Conservation (phyloP, 2,113 vertebrate species). For the Bubo bubo region DNA sequence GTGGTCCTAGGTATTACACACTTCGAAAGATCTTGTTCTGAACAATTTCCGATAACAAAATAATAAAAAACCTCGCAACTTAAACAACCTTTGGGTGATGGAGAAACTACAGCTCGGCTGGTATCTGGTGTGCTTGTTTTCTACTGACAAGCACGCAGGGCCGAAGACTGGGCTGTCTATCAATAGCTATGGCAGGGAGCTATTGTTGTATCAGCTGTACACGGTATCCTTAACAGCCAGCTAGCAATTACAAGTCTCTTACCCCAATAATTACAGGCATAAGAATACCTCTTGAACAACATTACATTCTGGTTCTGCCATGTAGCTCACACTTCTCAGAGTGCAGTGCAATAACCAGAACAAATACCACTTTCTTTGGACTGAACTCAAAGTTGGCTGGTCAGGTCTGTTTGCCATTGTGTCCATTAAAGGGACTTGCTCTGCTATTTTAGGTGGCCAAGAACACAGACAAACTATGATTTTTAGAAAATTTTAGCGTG, state of each 20-base stretch:
- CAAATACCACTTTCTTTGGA: background rate
- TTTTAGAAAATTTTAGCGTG: background rate
- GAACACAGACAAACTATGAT: background rate
- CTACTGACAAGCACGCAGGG: background rate
- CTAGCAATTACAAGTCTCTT: conserved; percentile 4
- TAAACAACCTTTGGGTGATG: background rate
- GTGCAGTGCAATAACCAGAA: background rate
- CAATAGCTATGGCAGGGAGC: background rate
- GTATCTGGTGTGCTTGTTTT: background rate
- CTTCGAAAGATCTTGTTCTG: background rate
- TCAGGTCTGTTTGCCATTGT: background rate
- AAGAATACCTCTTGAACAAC: background rate
- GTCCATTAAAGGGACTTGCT: background rate
- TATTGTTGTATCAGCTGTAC: background rate
- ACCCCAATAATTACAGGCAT: background rate
- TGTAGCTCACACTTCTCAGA: accelerated
- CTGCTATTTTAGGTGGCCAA: background rate
- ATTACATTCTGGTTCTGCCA: background rate
- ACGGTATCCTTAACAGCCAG: background rate
- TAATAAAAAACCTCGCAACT: background rate
- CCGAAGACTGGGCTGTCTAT: background rate
- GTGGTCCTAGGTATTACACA: accelerated
- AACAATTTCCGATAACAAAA: background rate
- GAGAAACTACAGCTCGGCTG: background rate
- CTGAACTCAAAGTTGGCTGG: background rate